A percentile compares a stretch with the other conserved stretches of the same genome.
Evolutionary conservation across 64 coral and sea anemone genomes (phyloP).

Genomic region (Montipora sp.): DNA sequence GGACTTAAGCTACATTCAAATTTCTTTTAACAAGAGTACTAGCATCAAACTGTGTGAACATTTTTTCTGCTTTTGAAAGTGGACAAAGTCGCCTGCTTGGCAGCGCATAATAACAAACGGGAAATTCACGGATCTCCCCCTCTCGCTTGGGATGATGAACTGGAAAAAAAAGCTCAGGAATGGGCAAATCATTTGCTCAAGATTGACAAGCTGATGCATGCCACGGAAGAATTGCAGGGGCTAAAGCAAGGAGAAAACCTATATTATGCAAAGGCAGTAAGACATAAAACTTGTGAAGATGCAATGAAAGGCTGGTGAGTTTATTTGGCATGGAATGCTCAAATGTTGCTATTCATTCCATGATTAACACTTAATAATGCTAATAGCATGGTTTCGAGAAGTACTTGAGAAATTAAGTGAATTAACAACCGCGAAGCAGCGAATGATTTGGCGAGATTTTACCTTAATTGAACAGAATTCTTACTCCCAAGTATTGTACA

Average conservation of each 20-base stretch:
- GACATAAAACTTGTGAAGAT: not conserved
- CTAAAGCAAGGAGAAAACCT: slow-evolving; percentile 44
- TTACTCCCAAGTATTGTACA: too few relatives aligned
- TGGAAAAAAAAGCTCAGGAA: slow-evolving; percentile 6
- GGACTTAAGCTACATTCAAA: too few relatives aligned
- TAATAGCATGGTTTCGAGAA: not conserved
- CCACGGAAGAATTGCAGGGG: not conserved
- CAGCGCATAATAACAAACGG: slow-evolving; percentile 38
- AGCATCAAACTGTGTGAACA: too few relatives aligned
- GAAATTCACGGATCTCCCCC: slow-evolving; percentile 29
- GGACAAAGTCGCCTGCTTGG: not conserved
- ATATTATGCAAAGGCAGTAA: not conserved
- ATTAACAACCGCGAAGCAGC: too few relatives aligned
- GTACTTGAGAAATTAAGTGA: not conserved
- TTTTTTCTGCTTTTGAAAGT: not conserved
- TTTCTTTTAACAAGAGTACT: too few relatives aligned
- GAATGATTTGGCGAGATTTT: too few relatives aligned
- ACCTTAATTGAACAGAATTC: too few relatives aligned
- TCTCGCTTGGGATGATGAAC: slow-evolving; percentile 19
- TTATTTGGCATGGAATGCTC: too few relatives aligned
- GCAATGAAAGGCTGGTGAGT: slow-evolving; percentile 49
- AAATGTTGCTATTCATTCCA: too few relatives aligned
- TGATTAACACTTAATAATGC: not conserved
- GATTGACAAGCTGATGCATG: not conserved
- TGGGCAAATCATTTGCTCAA: slow-evolving; percentile 35